A percentile compares a stretch with the other conserved stretches of the same genome.
Conservation (phyloP, 2,797 vertebrate species). For the Phrynocephalus forsythii region DNA sequence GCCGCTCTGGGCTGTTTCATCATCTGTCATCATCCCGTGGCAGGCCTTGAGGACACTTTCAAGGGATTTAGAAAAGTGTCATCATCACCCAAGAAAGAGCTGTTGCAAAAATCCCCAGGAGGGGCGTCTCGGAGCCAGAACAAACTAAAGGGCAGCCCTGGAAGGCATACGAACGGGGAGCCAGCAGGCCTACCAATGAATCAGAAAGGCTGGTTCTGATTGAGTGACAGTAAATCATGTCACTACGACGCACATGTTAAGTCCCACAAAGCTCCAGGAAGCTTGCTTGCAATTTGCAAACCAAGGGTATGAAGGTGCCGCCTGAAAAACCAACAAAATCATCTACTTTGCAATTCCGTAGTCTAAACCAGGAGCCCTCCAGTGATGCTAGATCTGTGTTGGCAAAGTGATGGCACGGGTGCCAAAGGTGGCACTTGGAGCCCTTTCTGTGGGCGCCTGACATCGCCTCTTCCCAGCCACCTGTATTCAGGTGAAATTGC, state of each 20-base stretch:
- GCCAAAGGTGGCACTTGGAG: no score
- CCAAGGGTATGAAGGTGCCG: not conserved
- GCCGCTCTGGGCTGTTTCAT: conserved; percentile 27
- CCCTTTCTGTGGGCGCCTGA: no score
- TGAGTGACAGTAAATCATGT: not conserved
- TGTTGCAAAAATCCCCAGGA: not conserved
- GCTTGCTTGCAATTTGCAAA: not conserved
- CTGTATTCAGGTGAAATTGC: no score
- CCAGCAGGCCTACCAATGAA: no score
- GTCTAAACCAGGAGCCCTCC: not conserved
- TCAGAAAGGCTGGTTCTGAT: not conserved
- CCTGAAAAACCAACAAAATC: not conserved
- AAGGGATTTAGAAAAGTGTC: not conserved
- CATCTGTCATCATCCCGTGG: conserved; percentile 34
- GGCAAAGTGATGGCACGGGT: not conserved
- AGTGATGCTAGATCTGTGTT: not conserved
- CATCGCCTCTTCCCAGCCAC: no score
- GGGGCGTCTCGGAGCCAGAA: no score
- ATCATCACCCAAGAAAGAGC: not conserved
- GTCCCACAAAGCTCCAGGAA: no score
- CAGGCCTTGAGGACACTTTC: not conserved
- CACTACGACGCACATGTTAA: not conserved
- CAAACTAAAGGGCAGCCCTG: not conserved
- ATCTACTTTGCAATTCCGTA: not conserved
- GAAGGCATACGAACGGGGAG: no score